phyloP scores from a whole-genome alignment of 1,140 invertebrate species.

The Zaprionus tsacasi region DNA sequence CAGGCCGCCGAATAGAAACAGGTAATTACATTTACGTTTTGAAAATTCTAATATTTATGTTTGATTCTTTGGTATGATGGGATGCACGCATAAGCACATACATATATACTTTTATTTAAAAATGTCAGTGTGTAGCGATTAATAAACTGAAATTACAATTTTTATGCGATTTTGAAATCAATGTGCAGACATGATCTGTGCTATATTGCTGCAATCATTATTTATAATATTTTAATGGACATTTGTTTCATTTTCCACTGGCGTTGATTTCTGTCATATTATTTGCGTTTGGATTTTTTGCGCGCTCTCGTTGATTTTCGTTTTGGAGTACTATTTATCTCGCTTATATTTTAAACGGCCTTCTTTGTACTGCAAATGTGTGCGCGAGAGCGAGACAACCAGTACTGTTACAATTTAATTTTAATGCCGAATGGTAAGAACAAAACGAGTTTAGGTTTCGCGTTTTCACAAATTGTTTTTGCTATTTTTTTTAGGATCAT shows the following conservation, averaged over 20 bases:
- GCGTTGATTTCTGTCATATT: constrained; percentile 43
- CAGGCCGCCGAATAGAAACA: background rate
- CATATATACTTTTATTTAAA: background rate
- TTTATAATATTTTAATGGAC: constrained; percentile 18
- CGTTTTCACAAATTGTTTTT: constrained; percentile 49
- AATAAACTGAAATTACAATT: background rate
- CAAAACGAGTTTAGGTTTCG: constrained; percentile 53
- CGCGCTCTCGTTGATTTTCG: constrained; percentile 52
- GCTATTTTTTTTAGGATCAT: constrained; percentile 14
- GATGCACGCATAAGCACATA: background rate
- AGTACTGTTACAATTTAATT: constrained; percentile 41
- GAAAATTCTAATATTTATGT: constrained; percentile 3
- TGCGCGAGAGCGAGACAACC: constrained; percentile 48
- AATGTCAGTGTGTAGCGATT: background rate
- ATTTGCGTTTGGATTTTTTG: constrained; percentile 48
- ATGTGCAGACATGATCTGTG: background rate
- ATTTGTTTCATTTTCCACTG: constrained; percentile 30
- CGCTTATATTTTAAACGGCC: constrained; percentile 44
- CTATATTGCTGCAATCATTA: background rate
- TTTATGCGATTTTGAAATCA: background rate
- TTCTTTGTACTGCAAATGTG: constrained; percentile 29
- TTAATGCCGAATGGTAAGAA: constrained; percentile 54
- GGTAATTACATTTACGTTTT: background rate
- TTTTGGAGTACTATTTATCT: constrained; percentile 50
- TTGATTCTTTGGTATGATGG: background rate